Evolutionary conservation across 2,797 vertebrate species (phyloP).

Genomic region (Pteropus rufus): DNA sequence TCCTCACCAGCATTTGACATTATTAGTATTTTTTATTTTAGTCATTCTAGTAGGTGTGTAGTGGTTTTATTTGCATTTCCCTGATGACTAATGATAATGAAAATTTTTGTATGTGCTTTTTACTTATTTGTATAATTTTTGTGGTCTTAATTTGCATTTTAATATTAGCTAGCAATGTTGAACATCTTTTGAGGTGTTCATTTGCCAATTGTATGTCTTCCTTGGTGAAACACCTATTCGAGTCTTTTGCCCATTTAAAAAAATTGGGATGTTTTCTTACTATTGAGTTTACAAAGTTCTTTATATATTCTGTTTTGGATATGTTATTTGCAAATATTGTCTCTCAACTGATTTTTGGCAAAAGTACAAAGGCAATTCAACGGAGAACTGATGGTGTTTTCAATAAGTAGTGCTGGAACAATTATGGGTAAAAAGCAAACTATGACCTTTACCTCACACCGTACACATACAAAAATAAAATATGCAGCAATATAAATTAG

Average conservation of each 20-base stretch:
- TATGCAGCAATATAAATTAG: background rate
- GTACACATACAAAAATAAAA: background rate
- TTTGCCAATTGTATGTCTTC: background rate
- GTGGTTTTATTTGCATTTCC: background rate
- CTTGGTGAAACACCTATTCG: background rate
- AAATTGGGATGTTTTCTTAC: background rate
- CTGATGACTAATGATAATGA: background rate
- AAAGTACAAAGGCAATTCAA: background rate
- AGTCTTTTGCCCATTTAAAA: background rate
- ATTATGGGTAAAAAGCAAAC: background rate
- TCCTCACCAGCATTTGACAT: background rate
- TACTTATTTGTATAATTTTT: background rate
- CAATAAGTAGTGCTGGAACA: background rate
- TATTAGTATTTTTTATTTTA: background rate
- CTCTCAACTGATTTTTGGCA: background rate
- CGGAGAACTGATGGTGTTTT: background rate
- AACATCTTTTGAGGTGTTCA: background rate
- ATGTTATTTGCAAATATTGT: conserved; percentile 2
- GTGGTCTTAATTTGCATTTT: background rate
- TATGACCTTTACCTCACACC: background rate
- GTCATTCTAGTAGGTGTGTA: background rate
- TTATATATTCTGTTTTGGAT: background rate
- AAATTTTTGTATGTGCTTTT: background rate
- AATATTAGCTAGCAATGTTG: background rate
- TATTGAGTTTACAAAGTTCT: background rate